Percentiles rank a stretch among this genome's conserved stretches.
Conservation (phyloP, 2,888 invertebrate species). For the Caenorhabditis parvicauda region DNA sequence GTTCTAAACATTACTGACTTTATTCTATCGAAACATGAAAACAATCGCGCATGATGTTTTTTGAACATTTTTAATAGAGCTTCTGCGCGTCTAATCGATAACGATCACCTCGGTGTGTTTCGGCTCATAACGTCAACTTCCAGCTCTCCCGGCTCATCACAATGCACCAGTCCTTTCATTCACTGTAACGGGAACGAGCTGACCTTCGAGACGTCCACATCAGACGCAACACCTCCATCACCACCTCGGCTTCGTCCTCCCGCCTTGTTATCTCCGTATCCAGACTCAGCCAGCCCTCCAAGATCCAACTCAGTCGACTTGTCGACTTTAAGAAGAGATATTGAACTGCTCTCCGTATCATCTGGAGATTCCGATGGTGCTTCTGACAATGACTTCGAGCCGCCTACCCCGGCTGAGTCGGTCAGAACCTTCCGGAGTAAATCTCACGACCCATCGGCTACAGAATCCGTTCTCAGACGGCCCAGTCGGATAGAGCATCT, state of each 20-base stretch:
- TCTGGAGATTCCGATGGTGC: slow-evolving; percentile 53
- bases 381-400: slow-evolving; percentile 48
- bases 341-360: slow-evolving; percentile 56
- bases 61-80: too few relatives aligned
- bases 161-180: slow-evolving; percentile 28
- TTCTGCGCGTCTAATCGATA: too few relatives aligned
- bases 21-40: too few relatives aligned
- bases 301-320: slow-evolving; percentile 60
- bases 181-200: slow-evolving; percentile 35
- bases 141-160: slow-evolving; percentile 41
- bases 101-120: too few relatives aligned
- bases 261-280: slow-evolving; percentile 33
- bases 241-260: slow-evolving; percentile 41
- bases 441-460: slow-evolving; percentile 56
- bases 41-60: too few relatives aligned
- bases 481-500: slow-evolving; percentile 59
- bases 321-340: slow-evolving; percentile 56
- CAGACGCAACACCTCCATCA: slow-evolving; percentile 18
- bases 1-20: too few relatives aligned
- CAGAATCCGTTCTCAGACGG: slow-evolving; percentile 47
- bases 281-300: slow-evolving; percentile 49
- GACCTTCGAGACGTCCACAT: slow-evolving; percentile 24
- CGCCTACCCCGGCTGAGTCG: slow-evolving; percentile 57
- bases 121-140: too few relatives aligned
- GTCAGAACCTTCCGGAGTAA: slow-evolving; percentile 54